Conservation (phyloP, 2,113 vertebrate genomes). For the Syngnathoides biaculeatus region DNA sequence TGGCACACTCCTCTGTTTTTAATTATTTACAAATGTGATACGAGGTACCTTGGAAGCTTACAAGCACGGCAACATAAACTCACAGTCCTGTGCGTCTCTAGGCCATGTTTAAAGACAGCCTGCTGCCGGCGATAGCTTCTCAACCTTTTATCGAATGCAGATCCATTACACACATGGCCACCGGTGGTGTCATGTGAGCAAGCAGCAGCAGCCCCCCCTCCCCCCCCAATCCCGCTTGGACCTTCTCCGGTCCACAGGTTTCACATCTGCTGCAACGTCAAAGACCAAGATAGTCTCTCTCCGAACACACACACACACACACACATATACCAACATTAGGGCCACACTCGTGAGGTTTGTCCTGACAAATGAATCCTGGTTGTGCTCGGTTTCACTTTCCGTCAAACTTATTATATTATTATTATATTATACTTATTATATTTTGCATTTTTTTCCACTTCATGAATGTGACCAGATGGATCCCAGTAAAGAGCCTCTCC, state of each 20-base stretch:
- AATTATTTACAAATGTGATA: neutral
- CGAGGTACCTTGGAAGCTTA: neutral
- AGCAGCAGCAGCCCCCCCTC: too few relatives aligned
- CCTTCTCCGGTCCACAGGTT: conserved; percentile 40
- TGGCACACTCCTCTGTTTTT: neutral
- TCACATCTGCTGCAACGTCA: conserved; percentile 37
- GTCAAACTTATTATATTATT: conserved; percentile 23
- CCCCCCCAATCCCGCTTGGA: conserved; percentile 34
- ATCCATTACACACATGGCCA: conserved; percentile 50
- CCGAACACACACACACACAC: neutral
- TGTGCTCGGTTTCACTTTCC: conserved; percentile 38
- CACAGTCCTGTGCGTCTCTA: neutral
- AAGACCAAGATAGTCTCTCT: conserved; percentile 9
- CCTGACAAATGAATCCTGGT: conserved; percentile 23
- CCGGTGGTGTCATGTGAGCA: conserved; percentile 10
- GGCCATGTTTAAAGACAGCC: conserved; percentile 4
- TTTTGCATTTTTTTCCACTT: too few relatives aligned
- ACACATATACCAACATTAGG: too few relatives aligned
- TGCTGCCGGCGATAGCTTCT: conserved; percentile 31
- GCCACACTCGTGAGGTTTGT: conserved; percentile 29
- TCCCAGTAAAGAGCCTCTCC: too few relatives aligned
- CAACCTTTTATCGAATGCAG: conserved; percentile 38
- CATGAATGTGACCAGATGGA: neutral
- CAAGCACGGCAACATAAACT: neutral
- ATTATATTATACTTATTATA: too few relatives aligned